Conservation (phyloP, 2,113 vertebrate genomes). For the Eleginops maclovinus region DNA sequence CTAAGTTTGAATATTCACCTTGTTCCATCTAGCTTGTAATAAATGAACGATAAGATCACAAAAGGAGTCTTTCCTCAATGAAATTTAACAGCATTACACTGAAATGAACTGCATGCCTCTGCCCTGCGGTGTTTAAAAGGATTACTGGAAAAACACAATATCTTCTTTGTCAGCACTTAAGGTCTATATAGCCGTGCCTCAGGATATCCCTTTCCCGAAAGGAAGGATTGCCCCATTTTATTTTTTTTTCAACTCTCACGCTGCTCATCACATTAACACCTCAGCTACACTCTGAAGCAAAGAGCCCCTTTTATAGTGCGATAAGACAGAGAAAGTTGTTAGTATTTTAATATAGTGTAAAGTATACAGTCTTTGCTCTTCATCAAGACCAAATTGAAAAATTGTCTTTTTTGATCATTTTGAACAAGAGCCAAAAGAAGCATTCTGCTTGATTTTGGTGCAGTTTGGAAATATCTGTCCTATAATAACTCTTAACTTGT, state of each 20-base stretch:
- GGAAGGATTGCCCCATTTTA: conserved; percentile 82
- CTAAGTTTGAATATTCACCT: conserved; percentile 46
- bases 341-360: conserved; percentile 34
- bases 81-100: conserved; percentile 68
- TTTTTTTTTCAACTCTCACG: conserved; percentile 63
- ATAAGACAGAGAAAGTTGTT: conserved; percentile 69
- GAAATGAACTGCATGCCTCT: conserved; percentile 76
- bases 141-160: conserved; percentile 85
- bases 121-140: conserved; percentile 79
- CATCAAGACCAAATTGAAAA: conserved; percentile 29
- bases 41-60: conserved; percentile 69
- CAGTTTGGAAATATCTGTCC: conserved; percentile 23
- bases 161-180: conserved; percentile 87
- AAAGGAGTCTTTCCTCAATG: conserved; percentile 55
- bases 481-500: not conserved
- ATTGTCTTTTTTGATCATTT: conserved; percentile 36
- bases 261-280: conserved; percentile 81
- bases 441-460: conserved; percentile 5
- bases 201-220: conserved; percentile 86
- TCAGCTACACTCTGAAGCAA: conserved; percentile 58
- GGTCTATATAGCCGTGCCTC: conserved; percentile 85
- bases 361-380: not conserved
- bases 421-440: conserved; percentile 6
- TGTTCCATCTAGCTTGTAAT: conserved; percentile 44
- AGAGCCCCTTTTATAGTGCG: conserved; percentile 50